Conservation (phyloP, 53 echinoderm and acorn worm genomes). For the Arbacia lixula region DNA sequence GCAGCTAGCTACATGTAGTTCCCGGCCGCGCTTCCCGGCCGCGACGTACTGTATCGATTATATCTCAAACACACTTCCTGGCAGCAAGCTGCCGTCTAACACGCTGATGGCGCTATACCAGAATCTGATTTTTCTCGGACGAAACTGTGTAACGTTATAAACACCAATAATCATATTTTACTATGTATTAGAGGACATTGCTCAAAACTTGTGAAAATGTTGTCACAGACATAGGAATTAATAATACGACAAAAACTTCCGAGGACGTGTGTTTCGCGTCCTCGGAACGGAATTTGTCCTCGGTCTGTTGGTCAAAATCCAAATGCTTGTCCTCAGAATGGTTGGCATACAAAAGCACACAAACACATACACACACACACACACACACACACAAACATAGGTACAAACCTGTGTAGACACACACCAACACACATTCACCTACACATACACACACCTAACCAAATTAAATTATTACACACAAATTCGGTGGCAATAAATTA, state of each 20-base stretch:
- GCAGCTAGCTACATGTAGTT: no score
- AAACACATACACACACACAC: background rate
- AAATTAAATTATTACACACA: background rate
- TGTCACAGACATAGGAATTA: background rate
- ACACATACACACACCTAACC: background rate
- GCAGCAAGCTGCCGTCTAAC: slow-evolving; percentile 1
- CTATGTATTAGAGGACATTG: slow-evolving; percentile 8
- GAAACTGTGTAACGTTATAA: slow-evolving; percentile 13
- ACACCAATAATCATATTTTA: slow-evolving; percentile 18
- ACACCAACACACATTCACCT: background rate
- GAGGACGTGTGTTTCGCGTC: slow-evolving; percentile 9
- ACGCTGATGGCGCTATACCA: background rate
- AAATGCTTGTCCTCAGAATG: slow-evolving; percentile 15
- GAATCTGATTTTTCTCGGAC: background rate
- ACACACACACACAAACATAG: no score
- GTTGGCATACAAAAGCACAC: slow-evolving; percentile 4
- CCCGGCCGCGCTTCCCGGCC: no score
- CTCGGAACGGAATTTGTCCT: background rate
- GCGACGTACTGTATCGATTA: background rate
- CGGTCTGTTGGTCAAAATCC: slow-evolving; percentile 9
- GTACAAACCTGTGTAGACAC: no score
- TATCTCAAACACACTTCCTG: background rate
- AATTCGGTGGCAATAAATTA: no score
- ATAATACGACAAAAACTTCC: background rate
- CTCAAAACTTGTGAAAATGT: slow-evolving; percentile 2